Evolutionary conservation across 2,888 invertebrate genomes (phyloP), one percentile per base, ranked within the genome.

Genomic region (Temnothorax rugatulus): DNA sequence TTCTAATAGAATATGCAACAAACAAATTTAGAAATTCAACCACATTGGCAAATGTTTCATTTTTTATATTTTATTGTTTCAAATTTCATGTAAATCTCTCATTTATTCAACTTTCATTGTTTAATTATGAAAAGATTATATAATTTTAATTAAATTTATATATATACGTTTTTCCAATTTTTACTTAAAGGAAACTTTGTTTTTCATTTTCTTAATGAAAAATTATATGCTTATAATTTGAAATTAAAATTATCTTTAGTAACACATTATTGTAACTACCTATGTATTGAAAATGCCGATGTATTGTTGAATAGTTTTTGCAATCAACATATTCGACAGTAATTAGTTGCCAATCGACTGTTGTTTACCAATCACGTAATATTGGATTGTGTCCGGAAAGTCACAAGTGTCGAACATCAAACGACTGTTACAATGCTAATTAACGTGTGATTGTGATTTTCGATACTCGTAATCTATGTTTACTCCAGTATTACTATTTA

Each of bases 351-450:
- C 11, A 50, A 52, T 47, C 29, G 15, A 75, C 13, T 50, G 7
- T 7, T 63, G 13, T 63, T 41, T 64, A 50, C 7, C n/a, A 52
- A 44, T 52, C 41, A 76, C 8, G 18, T 76, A 63, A 76, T 21
- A 11, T 64, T 52, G 11, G 11, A 50, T 76, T 76, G 64, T 7
- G 21, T 52, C 5, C 25, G 8, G 18, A 76, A 76, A 52, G 15
- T 74, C 29, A n/a, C 2, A 18, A 76, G 29, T 76, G 7, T 50
- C 38, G 21, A 41, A 52, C 25, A 76, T 64, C 2, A 11, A 18
- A 7, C 21, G 8, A 76, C 25, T 64, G 18, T 63, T 11, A 7
- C 18, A 76, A 76, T 41, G 64, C 15, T 76, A 52, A 76, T 50
- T 21, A 21, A 63, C n/a, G 18, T 38, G 5, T 38, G 38, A 75